These are phyloP conservation scores for Synchiropus splendidus DNA, from an alignment of 2,113 vertebrate species.

Conservation along the genomic window DNA sequence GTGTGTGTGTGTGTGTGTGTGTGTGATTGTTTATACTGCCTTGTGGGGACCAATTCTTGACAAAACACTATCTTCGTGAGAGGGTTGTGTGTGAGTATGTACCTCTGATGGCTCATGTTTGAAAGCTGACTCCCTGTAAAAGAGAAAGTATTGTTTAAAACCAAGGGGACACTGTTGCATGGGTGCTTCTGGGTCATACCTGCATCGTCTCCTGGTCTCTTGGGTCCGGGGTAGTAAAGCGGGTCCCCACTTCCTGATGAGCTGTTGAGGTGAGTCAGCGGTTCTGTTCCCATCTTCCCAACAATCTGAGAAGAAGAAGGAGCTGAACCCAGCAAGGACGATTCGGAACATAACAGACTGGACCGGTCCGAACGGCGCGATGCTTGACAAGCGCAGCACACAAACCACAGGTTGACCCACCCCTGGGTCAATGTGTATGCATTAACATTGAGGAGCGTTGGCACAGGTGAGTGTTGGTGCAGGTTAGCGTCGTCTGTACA, in stretches of 20 bases:
- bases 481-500: neutral
- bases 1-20: conserved; percentile 17
- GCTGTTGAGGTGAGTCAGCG: conserved; percentile 58
- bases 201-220: conserved; percentile 51
- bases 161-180: neutral
- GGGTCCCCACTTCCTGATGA: conserved; percentile 46
- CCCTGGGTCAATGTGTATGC: neutral
- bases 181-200: conserved; percentile 20
- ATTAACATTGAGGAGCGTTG: neutral
- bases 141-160: neutral
- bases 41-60: too few relatives aligned
- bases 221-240: conserved; percentile 52
- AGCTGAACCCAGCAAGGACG: neutral
- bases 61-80: too few relatives aligned
- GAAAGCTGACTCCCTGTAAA: conserved; percentile 93
- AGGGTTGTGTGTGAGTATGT: conserved; percentile 40
- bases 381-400: too few relatives aligned
- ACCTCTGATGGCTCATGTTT: conserved; percentile 93
- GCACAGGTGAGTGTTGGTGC: neutral
- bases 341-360: neutral
- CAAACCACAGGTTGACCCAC: too few relatives aligned
- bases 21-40: too few relatives aligned
- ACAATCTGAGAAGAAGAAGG: conserved; percentile 49
- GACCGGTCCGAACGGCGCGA: too few relatives aligned
- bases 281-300: conserved; percentile 53